These are phyloP conservation scores for Cheiracanthium punctorium DNA, from an alignment of 2,888 invertebrate genomes.

Conservation along the genomic window DNA sequence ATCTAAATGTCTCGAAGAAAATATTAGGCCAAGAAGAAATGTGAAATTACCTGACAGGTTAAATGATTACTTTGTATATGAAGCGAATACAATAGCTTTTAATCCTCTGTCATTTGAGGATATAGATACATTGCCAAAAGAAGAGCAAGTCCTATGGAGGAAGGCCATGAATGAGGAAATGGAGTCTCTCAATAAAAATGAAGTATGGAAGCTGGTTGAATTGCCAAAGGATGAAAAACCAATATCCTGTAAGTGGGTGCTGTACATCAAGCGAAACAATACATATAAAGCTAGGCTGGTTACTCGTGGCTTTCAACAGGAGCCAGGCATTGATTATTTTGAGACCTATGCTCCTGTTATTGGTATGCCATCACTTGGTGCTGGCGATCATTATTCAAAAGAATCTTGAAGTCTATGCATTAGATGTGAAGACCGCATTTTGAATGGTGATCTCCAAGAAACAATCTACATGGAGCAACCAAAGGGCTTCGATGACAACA, in stretches of 20 bases:
- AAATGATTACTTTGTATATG: constrained; percentile 30
- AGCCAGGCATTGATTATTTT: constrained; percentile 13
- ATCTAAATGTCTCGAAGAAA: neutral
- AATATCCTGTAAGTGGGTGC: constrained; percentile 71
- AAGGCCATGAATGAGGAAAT: constrained; percentile 68
- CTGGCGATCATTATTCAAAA: neutral
- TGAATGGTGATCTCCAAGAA: constrained; percentile 55
- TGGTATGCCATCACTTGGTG: neutral
- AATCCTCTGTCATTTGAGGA: constrained; percentile 27
- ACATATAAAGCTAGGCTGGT: constrained; percentile 11
- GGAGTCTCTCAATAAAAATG: constrained; percentile 58
- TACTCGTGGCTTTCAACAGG: constrained; percentile 10
- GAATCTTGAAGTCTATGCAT: neutral
- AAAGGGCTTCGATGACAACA: constrained; percentile 28
- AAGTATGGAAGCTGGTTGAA: constrained; percentile 69
- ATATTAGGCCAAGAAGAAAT: neutral
- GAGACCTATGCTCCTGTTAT: constrained; percentile 13
- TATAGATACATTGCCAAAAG: constrained; percentile 17
- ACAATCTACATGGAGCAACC: constrained; percentile 62
- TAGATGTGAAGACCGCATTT: constrained; percentile 33
- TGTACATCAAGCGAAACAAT: constrained; percentile 17
- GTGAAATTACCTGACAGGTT: neutral
- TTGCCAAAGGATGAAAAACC: constrained; percentile 59
- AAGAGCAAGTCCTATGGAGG: constrained; percentile 22
- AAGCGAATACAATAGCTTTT: constrained; percentile 23